Conservation (phyloP, 2,888 invertebrate genomes). For the Sclerodermus sp. region DNA sequence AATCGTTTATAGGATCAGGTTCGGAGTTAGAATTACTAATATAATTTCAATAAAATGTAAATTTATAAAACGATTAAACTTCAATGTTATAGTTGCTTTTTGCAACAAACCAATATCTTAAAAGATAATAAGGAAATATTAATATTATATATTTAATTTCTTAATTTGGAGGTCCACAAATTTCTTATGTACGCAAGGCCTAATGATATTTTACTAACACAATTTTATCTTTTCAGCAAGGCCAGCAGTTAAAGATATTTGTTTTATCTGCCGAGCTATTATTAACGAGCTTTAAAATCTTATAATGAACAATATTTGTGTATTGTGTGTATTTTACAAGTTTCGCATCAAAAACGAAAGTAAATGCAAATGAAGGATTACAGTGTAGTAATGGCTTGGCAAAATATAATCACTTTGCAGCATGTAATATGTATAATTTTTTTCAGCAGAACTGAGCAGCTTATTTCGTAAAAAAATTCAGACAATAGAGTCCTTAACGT, state of each 20-base stretch:
- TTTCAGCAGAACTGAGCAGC: conserved; percentile 38
- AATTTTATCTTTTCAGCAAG: conserved; percentile 47
- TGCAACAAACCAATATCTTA: no score
- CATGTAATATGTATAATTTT: conserved; percentile 42
- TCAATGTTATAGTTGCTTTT: no score
- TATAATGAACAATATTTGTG: no score
- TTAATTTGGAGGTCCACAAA: conserved; percentile 35
- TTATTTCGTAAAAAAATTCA: conserved; percentile 36
- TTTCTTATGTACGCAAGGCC: conserved; percentile 26
- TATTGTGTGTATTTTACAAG: no score
- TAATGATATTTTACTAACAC: conserved; percentile 32
- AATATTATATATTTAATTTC: conserved; percentile 14
- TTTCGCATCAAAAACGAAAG: no score
- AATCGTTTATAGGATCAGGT: conserved; percentile 27
- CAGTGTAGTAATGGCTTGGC: conserved; percentile 36
- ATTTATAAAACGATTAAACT: no score
- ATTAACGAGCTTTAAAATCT: conserved; percentile 33
- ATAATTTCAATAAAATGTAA: neutral
- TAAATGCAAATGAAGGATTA: no score
- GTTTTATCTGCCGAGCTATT: conserved; percentile 37
- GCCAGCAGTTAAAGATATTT: conserved; percentile 39
- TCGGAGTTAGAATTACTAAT: conserved; percentile 24
- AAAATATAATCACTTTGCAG: conserved; percentile 38
- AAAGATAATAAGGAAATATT: no score
- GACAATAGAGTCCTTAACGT: conserved; percentile 38